Conservation (phyloP, 2,113 vertebrate species). For the Asarcornis scutulata region DNA sequence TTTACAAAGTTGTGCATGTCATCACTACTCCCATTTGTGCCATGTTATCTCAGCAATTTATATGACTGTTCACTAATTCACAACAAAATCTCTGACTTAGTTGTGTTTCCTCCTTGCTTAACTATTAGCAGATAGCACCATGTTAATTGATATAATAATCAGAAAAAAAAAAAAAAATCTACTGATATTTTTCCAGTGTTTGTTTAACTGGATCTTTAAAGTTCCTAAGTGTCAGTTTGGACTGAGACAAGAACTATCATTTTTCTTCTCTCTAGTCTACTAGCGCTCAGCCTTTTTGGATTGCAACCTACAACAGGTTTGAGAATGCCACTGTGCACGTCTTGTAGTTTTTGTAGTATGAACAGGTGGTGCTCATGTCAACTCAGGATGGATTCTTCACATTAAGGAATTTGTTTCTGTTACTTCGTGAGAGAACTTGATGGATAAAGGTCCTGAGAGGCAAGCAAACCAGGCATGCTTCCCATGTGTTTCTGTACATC, state of each 20-base stretch:
- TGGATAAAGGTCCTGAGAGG: background rate
- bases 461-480: background rate
- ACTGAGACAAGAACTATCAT: background rate
- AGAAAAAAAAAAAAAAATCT: background rate
- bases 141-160: background rate
- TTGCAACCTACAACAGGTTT: background rate
- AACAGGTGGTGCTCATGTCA: background rate
- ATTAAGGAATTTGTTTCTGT: background rate
- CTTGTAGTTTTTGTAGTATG: background rate
- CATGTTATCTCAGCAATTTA: background rate
- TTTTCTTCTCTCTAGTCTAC: background rate
- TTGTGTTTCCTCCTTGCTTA: background rate
- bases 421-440: background rate
- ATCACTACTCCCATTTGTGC: background rate
- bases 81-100: background rate
- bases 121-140: background rate
- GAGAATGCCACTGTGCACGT: background rate
- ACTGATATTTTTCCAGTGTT: background rate
- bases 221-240: background rate
- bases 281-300: background rate
- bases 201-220: background rate
- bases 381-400: background rate
- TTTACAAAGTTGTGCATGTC: background rate
- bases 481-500: background rate
- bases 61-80: background rate